phyloP scores from a whole-genome alignment of 2,113 vertebrate species.

The Hydrochoerus hydrochaeris region DNA sequence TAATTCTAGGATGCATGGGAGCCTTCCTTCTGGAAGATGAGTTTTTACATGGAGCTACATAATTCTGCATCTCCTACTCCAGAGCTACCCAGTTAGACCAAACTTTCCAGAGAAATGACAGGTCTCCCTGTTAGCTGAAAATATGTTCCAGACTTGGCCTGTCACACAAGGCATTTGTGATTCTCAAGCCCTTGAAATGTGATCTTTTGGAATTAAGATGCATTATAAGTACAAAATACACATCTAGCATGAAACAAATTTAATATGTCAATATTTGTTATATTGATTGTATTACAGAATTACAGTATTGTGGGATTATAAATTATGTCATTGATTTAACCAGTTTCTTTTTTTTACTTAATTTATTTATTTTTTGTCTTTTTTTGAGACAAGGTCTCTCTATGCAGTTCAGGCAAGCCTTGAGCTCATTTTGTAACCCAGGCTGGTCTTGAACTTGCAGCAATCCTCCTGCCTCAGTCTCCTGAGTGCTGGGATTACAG shows the following conservation, averaged over 20 bases:
- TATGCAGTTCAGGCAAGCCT: neutral
- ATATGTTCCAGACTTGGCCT: neutral
- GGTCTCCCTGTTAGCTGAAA: conserved; percentile 12
- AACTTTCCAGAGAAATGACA: conserved; percentile 17
- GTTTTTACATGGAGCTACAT: conserved; percentile 21
- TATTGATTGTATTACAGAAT: neutral
- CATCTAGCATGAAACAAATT: neutral
- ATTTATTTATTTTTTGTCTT: no score
- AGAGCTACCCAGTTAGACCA: neutral
- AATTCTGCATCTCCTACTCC: conserved; percentile 60
- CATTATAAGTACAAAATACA: neutral
- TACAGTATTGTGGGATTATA: neutral
- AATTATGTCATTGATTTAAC: conserved; percentile 1
- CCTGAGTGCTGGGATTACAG: neutral
- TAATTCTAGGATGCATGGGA: conserved; percentile 52
- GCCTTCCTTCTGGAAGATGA: conserved; percentile 70
- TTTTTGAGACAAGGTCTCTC: neutral
- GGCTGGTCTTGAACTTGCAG: neutral
- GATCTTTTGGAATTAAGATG: neutral
- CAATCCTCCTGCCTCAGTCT: neutral
- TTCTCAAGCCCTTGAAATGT: neutral
- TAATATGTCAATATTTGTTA: neutral
- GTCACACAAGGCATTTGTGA: neutral
- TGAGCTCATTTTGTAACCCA: neutral
- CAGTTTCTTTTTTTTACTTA: neutral